phyloP scores from a whole-genome alignment of 2,797 vertebrate genomes.

The Pseudopleuronectes americanus region DNA sequence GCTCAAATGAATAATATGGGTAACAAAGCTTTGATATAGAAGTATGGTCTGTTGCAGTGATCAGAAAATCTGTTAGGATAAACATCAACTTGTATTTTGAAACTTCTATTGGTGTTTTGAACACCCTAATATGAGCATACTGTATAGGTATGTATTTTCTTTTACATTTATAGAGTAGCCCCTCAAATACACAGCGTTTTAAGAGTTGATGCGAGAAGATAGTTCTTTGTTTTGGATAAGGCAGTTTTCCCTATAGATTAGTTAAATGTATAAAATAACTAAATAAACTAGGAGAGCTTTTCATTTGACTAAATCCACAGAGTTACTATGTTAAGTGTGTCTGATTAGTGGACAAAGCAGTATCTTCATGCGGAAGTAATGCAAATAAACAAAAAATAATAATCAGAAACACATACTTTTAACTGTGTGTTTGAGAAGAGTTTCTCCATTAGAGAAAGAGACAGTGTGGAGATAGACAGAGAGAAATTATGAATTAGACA shows the following conservation, averaged over 20 bases:
- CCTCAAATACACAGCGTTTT: too few relatives aligned
- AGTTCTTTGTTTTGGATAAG: not conserved
- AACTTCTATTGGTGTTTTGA: too few relatives aligned
- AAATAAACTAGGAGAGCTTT: not conserved
- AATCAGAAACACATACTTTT: not conserved
- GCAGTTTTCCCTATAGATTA: not conserved
- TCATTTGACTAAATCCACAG: not conserved
- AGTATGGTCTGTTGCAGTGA: not conserved
- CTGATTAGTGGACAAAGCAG: slow-evolving; percentile 1
- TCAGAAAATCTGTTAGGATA: not conserved
- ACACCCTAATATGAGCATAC: too few relatives aligned
- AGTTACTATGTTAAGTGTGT: too few relatives aligned
- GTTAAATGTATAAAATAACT: not conserved
- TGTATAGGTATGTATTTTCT: too few relatives aligned
- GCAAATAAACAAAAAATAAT: not conserved
- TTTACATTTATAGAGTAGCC: too few relatives aligned
- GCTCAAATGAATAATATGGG: too few relatives aligned
- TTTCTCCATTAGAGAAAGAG: not conserved
- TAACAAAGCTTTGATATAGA: not conserved
- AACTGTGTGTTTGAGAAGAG: not conserved
- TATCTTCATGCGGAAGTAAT: slow-evolving; percentile 13
- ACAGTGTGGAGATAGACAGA: not conserved
- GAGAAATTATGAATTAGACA: not conserved
- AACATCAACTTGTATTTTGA: not conserved
- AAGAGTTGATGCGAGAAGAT: not conserved